Base-by-base conservation (phyloP, 2,797 vertebrate species). In the Neomorphus geoffroyi region DNA sequence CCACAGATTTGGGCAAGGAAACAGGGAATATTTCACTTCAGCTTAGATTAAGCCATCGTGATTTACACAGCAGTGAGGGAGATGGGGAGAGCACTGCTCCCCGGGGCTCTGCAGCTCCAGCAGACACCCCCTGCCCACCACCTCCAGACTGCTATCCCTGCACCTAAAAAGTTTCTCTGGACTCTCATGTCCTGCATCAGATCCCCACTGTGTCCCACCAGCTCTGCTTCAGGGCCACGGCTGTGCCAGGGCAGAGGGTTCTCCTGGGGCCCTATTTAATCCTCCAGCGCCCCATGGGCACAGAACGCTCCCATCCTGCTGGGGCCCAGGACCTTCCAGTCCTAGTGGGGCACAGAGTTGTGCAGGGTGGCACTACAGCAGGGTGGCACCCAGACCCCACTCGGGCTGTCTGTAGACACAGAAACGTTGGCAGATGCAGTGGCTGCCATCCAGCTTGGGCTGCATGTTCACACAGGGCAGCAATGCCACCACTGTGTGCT, bases 1-100 rank as follows among this genome's bases (percentile, higher is more conserved):
- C 90, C 70, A 92, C 88, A 84, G 92, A 96, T 95, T 95, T 95
- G 95, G 95, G 95, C 96, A 96, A 95, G 74, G 93, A 96, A 96
- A 88, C 86, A 89, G 88, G 93, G 95, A 96, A 91, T 93, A 90
- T 96, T 97, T 92, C 95, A 73, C 84, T 96, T 82, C 92, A 80
- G 88, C 84, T 96, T 66, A 71, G 93, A 94, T 92, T 94, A 92
- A 96, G 73, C 95, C 80, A 1, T 93, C 94, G 37, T 32, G 88
- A 96, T 96, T 92, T 92, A 95, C 84, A 80, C 90, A 82, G 88
- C 90, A 77, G 61, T 0, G 56, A 84, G 69, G 58, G 85, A 83
- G 62, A 81, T 77, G 84, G 60, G 86, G 65, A 82, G 50, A 50
- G 30, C 1, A 3, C 46, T 24, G 73, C 81, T 84, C 66, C 91